Conservation (phyloP, 2,888 invertebrate genomes). For the Rhamnusium bicolor region DNA sequence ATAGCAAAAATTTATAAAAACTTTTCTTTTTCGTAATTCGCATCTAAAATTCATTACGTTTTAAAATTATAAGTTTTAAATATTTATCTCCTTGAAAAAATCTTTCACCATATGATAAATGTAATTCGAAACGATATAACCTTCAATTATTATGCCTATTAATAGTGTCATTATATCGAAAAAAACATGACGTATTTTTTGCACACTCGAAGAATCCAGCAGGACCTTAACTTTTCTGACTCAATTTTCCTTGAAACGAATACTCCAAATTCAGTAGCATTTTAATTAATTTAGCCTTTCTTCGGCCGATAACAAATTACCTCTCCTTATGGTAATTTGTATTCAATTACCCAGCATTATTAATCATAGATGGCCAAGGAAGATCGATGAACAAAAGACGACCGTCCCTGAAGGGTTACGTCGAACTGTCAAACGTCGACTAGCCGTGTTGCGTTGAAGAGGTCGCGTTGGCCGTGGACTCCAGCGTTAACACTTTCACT, state of each 20-base stretch:
- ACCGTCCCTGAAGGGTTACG: neutral
- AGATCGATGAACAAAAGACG: conserved; percentile 19
- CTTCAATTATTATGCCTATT: neutral
- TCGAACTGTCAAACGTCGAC: neutral
- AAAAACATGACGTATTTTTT: neutral
- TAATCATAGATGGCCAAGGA: conserved; percentile 14
- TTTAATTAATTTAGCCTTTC: conserved; percentile 15
- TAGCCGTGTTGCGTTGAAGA: conserved; percentile 20
- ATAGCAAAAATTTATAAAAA: too few relatives aligned
- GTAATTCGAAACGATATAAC: neutral
- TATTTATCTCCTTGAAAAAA: too few relatives aligned
- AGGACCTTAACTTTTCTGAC: neutral
- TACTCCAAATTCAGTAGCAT: conserved; percentile 18
- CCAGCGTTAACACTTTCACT: conserved; percentile 59
- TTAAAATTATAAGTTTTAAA: too few relatives aligned
- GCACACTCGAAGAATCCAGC: neutral
- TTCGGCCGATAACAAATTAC: conserved; percentile 6
- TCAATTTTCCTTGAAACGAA: conserved; percentile 12
- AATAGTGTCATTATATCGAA: neutral
- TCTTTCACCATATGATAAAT: too few relatives aligned
- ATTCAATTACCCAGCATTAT: neutral
- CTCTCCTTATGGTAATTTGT: conserved; percentile 5
- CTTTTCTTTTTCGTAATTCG: too few relatives aligned
- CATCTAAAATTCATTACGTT: too few relatives aligned
- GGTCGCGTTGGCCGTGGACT: conserved; percentile 51